Base-by-base conservation (phyloP, 1,140 invertebrate species). In the Solenopsis invicta region DNA sequence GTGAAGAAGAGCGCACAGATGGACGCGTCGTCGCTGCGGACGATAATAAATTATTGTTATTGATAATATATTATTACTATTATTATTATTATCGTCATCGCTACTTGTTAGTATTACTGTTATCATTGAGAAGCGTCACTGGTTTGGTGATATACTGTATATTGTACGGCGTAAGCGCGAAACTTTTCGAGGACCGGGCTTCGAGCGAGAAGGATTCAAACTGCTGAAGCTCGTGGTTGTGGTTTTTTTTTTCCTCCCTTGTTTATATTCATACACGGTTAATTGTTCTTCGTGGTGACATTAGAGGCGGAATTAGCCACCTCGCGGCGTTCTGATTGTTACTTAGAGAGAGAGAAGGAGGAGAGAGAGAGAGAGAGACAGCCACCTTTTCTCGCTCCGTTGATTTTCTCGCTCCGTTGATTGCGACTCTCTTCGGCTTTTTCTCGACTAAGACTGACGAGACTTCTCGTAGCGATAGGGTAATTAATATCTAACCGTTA, bases 141-240 rank as follows among this genome's bases (percentile, higher is more conserved):
- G 24, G n/a, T 67, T 24, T 54, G n/a, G 69, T 52, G 37, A 64
- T 21, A n/a, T 24, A 82, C 48, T 54, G 62, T 50, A 74, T 24
- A 66, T 75, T 59, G 29, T 45, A 37, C 10, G 50, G 41, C 59
- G 24, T 16, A 34, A 29, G 18, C 29, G 59, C 50, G 29, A 78
- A n/a, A 16, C 12, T 5, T 21, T 59, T 56, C 52, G 59, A 29
- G 59, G 21, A 41, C 62, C 76, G 87, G 76, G 54, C 72, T 78
- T 90, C 90, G 85, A 91, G 90, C 85, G 90, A 91, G 90, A 91
- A 91, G 71, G 90, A 91, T 91, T 91, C 52, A 85, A 67, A 64
- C 48, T 74, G 85, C 34, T 66, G 78, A 87, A 34, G 45, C 29
- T 76, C 64, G 34, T 18, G 61, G 21, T 62, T 77, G 34, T 85